Percentiles rank a stretch among this genome's conserved stretches.
Conservation (phyloP, 2,797 vertebrate genomes). For the Caiman crocodilus region DNA sequence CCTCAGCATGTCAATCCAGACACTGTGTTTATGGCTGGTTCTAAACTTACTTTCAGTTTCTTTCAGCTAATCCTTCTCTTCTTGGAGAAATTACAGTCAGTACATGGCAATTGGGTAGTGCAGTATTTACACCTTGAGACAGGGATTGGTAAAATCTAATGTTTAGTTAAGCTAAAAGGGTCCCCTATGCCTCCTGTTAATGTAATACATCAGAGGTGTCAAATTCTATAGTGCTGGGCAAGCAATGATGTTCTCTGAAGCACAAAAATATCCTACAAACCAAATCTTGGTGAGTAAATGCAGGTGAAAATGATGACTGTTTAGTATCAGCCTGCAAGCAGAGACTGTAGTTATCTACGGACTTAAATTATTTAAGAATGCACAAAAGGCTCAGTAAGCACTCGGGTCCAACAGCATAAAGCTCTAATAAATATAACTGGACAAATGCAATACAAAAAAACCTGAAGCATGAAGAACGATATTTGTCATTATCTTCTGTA, state of each 20-base stretch:
- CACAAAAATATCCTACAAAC: neutral
- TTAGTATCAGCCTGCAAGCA: neutral
- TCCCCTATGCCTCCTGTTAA: too few relatives aligned
- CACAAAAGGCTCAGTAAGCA: neutral
- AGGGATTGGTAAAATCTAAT: neutral
- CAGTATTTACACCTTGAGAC: neutral
- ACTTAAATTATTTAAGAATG: neutral
- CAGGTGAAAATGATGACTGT: neutral
- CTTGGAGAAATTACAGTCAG: neutral
- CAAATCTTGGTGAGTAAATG: conserved; percentile 12
- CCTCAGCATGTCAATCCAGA: too few relatives aligned
- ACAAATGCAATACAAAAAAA: neutral
- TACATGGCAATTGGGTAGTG: accelerated
- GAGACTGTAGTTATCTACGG: neutral
- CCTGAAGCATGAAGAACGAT: neutral
- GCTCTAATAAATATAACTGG: neutral
- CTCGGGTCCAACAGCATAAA: neutral
- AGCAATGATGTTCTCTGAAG: conserved; percentile 22
- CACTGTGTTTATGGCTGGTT: too few relatives aligned
- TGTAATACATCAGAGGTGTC: too few relatives aligned
- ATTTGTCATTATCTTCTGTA: neutral
- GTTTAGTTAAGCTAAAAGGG: too few relatives aligned
- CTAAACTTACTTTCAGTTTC: too few relatives aligned
- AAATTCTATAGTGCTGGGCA: neutral
- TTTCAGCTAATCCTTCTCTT: neutral